Percentiles rank a stretch among this genome's conserved stretches.
These are phyloP conservation scores for Lycaon pictus DNA, from an alignment of 2,113 vertebrate species.

Conservation along the genomic window DNA sequence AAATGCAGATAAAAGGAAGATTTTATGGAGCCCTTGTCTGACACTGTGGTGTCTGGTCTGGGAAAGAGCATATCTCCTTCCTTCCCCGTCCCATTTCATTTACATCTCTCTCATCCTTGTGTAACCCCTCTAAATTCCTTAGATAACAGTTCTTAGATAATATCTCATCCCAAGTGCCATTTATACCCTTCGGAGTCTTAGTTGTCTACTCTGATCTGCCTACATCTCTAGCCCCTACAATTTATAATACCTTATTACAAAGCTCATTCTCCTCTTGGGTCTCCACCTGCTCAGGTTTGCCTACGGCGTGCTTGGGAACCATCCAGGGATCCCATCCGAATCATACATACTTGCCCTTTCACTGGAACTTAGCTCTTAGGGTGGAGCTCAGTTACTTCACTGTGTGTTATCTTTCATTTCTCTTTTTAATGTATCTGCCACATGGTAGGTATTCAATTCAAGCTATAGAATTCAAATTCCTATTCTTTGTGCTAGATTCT, in stretches of 20 bases:
- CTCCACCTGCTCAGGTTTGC: neutral
- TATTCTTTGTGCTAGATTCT: neutral
- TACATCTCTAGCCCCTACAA: neutral
- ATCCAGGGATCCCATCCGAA: neutral
- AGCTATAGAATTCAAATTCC: slow-evolving; percentile 53
- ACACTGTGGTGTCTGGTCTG: neutral
- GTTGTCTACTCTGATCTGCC: neutral
- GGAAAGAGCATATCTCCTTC: neutral
- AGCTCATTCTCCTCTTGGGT: neutral
- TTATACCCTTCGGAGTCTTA: neutral
- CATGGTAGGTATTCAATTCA: neutral
- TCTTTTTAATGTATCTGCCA: neutral
- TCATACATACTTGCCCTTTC: neutral
- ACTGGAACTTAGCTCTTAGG: neutral
- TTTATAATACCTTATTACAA: neutral
- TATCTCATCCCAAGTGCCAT: neutral
- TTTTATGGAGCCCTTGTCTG: neutral
- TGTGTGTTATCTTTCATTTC: neutral
- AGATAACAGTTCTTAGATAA: neutral
- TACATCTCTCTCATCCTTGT: neutral
- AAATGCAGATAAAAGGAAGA: slow-evolving; percentile 48
- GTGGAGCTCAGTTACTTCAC: neutral
- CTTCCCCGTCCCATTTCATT: neutral
- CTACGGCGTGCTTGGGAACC: neutral
- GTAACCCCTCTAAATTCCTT: neutral